Base-by-base conservation (phyloP, 2,113 vertebrate species). In the Gymnobelideus leadbeateri region DNA sequence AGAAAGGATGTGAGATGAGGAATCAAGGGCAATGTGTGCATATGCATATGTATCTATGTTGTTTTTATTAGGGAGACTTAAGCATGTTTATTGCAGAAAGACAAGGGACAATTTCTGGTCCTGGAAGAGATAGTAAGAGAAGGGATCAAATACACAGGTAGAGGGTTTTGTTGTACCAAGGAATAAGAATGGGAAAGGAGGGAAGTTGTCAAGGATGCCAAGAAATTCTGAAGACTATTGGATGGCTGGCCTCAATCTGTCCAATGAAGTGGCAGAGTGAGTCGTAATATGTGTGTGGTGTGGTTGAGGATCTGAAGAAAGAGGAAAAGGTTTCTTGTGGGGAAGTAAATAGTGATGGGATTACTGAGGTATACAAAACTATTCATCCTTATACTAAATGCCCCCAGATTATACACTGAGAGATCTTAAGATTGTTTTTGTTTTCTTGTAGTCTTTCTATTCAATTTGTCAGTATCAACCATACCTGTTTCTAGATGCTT, bases 351-450 rank as follows among this genome's bases (percentile, higher is more conserved):
- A n/a, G 37, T 77, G 61, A 31, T 92, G n/a, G 28, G 68, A 89
- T 51, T 91, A 77, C 16, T 51, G 24, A 3, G 46, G 19, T 84
- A 5, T 43, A 84, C n/a, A 84, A 84, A n/a, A 68, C 16, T 96
- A 3, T 54, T 51, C 91, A 90, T 96, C 46, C 50, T 97, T 61
- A 93, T 10, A 55, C 8, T 92, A 37, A 96, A 92, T 90, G 47
- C 28, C n/a, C 94, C 93, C 90, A 95, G 55, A 90, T 8, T 31
- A 50, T 51, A 12, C 61, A 90, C 94, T 93, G 37, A 11, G 51
- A 51, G 90, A 49, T 96, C 50, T 68, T 54, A 25, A 84, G 37
- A 84, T 2, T 84, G 37, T 23, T 84, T 84, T 84, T 84, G 21
- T 43, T 21, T 84, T 84, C 37, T 43, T 43, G 0, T 6, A 7